A percentile compares a stretch with the other conserved stretches of the same genome.
Conservation (phyloP, 1,140 invertebrate genomes). For the Drosophila murphyi region DNA sequence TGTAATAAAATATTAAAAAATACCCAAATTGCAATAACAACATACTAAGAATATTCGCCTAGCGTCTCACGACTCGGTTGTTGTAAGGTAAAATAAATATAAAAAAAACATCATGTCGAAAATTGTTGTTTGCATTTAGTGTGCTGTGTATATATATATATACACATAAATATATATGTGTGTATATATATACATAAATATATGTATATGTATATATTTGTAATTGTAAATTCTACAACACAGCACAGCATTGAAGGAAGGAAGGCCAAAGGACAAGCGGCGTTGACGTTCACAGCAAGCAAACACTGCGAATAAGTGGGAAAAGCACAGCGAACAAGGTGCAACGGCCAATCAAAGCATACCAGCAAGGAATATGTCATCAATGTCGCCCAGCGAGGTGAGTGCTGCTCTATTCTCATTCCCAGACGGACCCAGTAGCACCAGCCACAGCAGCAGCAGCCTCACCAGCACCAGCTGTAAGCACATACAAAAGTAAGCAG, state of each 20-base stretch:
- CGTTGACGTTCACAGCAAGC: conserved; percentile 15
- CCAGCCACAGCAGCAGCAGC: background rate
- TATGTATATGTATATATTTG: conserved; percentile 1
- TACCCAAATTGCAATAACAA: conserved; percentile 18
- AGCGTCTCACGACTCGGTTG: conserved; percentile 9
- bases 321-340: conserved; percentile 35
- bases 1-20: conserved; percentile 2
- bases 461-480: background rate
- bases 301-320: conserved; percentile 27
- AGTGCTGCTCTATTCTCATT: conserved; percentile 22
- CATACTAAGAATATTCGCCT: conserved; percentile 4
- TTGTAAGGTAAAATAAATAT: conserved; percentile 7
- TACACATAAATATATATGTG: conserved; percentile 1
- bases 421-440: background rate
- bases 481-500: conserved; percentile 30
- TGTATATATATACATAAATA: conserved; percentile 4
- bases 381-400: conserved; percentile 76
- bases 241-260: conserved; percentile 12
- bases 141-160: background rate
- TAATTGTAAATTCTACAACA: conserved; percentile 36
- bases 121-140: conserved; percentile 3
- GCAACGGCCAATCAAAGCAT: conserved; percentile 29
- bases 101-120: background rate
- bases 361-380: conserved; percentile 53
- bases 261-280: conserved; percentile 11